These are phyloP conservation scores for Clinocottus analis DNA, from an alignment of 2,113 vertebrate genomes.

Conservation along the genomic window DNA sequence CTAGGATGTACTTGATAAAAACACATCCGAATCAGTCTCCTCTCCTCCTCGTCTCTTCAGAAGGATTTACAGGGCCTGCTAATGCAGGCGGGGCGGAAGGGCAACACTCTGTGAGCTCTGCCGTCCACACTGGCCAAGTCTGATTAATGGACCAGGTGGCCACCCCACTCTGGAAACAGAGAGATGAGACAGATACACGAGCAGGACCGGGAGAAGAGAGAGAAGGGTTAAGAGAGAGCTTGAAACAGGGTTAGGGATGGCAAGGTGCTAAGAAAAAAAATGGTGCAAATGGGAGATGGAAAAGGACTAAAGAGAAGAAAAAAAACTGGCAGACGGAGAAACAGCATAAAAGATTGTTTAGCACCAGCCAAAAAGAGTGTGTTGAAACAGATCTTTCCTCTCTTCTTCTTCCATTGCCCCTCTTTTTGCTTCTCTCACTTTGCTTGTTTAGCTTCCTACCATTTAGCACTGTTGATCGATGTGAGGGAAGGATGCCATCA, in stretches of 20 bases:
- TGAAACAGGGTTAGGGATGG: slow-evolving; percentile 20
- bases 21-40: slow-evolving; percentile 16
- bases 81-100: slow-evolving; percentile 67
- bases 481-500: slow-evolving; percentile 51
- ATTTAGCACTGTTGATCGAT: slow-evolving; percentile 59
- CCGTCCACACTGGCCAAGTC: slow-evolving; percentile 57
- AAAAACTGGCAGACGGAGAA: not conserved
- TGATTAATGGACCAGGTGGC: slow-evolving; percentile 83
- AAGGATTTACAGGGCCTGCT: slow-evolving; percentile 63
- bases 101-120: slow-evolving; percentile 63
- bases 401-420: not conserved
- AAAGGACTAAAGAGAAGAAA: not conserved
- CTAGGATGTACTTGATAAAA: slow-evolving; percentile 26
- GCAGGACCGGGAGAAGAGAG: slow-evolving; percentile 23
- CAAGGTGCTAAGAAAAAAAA: not conserved
- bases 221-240: slow-evolving; percentile 33
- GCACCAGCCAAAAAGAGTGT: slow-evolving; percentile 12
- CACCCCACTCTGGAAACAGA: slow-evolving; percentile 66
- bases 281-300: not conserved
- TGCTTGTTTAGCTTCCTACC: slow-evolving; percentile 35
- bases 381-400: slow-evolving; percentile 7
- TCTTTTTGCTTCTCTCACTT: not conserved
- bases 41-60: slow-evolving; percentile 14
- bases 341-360: not conserved
- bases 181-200: slow-evolving; percentile 63